Percentiles rank a stretch among this genome's conserved stretches.
These are phyloP conservation scores for Drosophila auraria DNA, from an alignment of 1,140 invertebrate species.

Conservation along the genomic window DNA sequence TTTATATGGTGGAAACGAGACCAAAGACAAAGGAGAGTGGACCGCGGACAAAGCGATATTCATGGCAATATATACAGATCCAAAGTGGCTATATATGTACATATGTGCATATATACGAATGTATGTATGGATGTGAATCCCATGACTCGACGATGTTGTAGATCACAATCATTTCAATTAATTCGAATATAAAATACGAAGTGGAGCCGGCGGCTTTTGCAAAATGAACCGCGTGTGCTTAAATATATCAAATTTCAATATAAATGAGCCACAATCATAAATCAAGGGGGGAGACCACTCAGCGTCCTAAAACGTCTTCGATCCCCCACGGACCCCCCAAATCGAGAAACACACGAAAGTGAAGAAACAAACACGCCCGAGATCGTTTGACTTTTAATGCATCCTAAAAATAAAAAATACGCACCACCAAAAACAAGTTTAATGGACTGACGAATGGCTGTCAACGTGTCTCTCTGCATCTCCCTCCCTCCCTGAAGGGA, in stretches of 20 bases:
- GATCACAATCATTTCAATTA: slow-evolving; percentile 84
- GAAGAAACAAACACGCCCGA: slow-evolving; percentile 64
- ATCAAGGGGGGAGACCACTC: slow-evolving; percentile 54
- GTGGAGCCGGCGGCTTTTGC: slow-evolving; percentile 68
- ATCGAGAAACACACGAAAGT: slow-evolving; percentile 55
- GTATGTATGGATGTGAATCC: slow-evolving; percentile 26
- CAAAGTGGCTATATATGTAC: slow-evolving; percentile 18
- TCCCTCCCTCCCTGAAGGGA: neutral
- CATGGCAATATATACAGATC: slow-evolving; percentile 56
- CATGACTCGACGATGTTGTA: slow-evolving; percentile 67
- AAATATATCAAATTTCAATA: slow-evolving; percentile 84
- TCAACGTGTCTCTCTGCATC: slow-evolving; percentile 33
- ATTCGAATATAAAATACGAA: slow-evolving; percentile 79
- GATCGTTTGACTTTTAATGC: slow-evolving; percentile 64
- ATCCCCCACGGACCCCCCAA: slow-evolving; percentile 30
- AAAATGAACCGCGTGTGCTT: slow-evolving; percentile 74
- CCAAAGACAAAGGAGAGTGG: slow-evolving; percentile 60
- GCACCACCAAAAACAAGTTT: slow-evolving; percentile 40
- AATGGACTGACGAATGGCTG: slow-evolving; percentile 78
- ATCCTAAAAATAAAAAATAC: slow-evolving; percentile 49
- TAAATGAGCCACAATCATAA: slow-evolving; percentile 77
- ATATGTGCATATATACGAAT: slow-evolving; percentile 3
- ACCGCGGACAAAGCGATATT: slow-evolving; percentile 61
- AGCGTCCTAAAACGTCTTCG: slow-evolving; percentile 7
- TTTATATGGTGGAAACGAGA: slow-evolving; percentile 69